A percentile compares a stretch with the other conserved stretches of the same genome.
These are phyloP conservation scores for Notechis scutatus DNA, from an alignment of 2,113 vertebrate species.

Conservation along the genomic window DNA sequence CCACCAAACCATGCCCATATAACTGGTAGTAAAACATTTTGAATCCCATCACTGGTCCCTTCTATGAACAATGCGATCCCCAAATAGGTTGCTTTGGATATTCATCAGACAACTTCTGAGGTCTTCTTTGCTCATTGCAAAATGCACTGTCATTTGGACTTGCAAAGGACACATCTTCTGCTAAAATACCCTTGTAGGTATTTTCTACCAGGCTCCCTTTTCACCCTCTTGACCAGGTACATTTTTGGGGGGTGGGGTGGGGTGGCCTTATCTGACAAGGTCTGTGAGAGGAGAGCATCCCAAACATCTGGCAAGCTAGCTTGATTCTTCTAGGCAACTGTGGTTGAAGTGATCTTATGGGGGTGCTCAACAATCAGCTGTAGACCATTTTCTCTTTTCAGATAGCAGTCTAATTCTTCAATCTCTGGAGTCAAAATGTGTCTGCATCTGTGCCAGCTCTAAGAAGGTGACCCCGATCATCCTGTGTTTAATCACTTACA, in stretches of 20 bases:
- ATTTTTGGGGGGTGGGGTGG: background rate
- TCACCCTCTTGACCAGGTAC: background rate
- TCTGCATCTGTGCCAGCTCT: background rate
- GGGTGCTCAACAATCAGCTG: background rate
- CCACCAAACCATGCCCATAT: too few relatives aligned
- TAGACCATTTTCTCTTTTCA: background rate
- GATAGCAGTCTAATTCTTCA: background rate
- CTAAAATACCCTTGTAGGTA: background rate
- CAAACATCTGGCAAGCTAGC: background rate
- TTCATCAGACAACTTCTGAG: background rate
- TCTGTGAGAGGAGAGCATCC: background rate
- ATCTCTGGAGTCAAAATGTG: background rate
- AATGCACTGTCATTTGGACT: background rate
- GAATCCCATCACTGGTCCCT: background rate
- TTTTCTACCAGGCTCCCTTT: background rate
- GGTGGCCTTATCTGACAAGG: background rate
- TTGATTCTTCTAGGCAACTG: background rate
- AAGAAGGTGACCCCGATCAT: background rate
- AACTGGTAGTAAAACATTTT: too few relatives aligned
- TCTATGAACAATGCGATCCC: background rate
- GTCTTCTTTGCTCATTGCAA: background rate
- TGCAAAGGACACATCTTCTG: background rate
- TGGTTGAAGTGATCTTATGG: background rate
- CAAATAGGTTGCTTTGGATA: background rate
- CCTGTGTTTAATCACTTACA: background rate